phyloP scores from a whole-genome alignment of 1,140 invertebrate genomes.

The Drosophila navojoa region DNA sequence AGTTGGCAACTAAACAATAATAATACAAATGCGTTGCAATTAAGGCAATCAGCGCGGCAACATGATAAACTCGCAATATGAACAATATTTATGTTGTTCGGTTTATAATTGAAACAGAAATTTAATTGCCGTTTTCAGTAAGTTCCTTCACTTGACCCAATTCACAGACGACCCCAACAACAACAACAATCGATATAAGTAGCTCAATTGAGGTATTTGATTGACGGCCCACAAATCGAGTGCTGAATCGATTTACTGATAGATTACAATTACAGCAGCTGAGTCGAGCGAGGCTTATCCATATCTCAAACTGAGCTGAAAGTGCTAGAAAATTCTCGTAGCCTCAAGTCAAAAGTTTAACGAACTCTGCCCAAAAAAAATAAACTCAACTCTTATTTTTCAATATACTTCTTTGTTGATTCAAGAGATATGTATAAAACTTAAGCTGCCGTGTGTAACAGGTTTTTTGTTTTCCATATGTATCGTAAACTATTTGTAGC shows the following conservation, averaged over 20 bases:
- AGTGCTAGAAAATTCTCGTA: slow-evolving; percentile 32
- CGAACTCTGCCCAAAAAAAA: slow-evolving; percentile 37
- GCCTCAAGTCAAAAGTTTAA: slow-evolving; percentile 18
- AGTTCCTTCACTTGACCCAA: slow-evolving; percentile 76
- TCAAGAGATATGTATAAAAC: background rate
- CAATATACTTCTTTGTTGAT: slow-evolving; percentile 14
- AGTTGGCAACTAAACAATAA: slow-evolving; percentile 28
- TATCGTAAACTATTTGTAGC: background rate
- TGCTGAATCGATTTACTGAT: slow-evolving; percentile 35
- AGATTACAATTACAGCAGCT: slow-evolving; percentile 13
- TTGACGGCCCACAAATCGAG: slow-evolving; percentile 34
- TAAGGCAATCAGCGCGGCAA: slow-evolving; percentile 54
- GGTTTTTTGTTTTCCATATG: slow-evolving; percentile 28
- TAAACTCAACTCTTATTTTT: background rate
- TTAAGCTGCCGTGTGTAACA: slow-evolving; percentile 16
- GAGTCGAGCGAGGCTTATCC: background rate
- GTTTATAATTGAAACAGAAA: slow-evolving; percentile 70
- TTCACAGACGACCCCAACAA: slow-evolving; percentile 61
- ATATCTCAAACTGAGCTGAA: slow-evolving; percentile 16
- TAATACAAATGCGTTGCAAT: slow-evolving; percentile 62
- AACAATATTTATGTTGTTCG: slow-evolving; percentile 67
- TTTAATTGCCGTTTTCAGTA: slow-evolving; percentile 77
- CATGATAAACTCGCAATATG: slow-evolving; percentile 55
- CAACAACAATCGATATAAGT: slow-evolving; percentile 6
- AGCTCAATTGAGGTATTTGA: slow-evolving; percentile 15